Evolutionary conservation across 2,797 vertebrate genomes (phyloP).

Genomic region (Kryptopterus vitreolus): DNA sequence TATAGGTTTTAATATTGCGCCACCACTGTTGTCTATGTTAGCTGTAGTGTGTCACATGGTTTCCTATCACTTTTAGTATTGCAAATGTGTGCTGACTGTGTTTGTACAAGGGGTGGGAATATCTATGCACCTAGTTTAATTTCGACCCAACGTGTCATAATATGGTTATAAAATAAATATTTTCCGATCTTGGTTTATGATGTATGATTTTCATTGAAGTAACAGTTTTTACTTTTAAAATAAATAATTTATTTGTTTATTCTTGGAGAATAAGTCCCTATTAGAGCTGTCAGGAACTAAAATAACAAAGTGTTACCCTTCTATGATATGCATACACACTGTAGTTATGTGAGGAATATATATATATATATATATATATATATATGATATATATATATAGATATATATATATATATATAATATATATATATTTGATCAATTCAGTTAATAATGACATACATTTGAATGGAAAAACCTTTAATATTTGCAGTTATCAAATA

Average conservation of each 20-base stretch:
- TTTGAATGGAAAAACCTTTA: background rate
- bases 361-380: too few species aligned
- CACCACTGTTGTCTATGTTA: conserved; percentile 5
- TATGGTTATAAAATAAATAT: background rate
- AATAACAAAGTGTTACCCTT: background rate
- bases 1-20: background rate
- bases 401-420: too few species aligned
- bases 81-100: conserved; percentile 21
- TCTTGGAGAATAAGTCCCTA: background rate
- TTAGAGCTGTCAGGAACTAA: background rate
- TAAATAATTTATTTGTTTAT: background rate
- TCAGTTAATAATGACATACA: background rate
- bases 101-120: conserved; percentile 16
- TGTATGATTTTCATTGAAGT: background rate
- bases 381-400: too few species aligned
- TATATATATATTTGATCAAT: too few species aligned
- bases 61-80: background rate
- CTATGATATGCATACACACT: background rate
- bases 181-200: background rate
- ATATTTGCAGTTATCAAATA: background rate
- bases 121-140: conserved; percentile 2
- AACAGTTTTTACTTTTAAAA: background rate
- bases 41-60: conserved; percentile 19
- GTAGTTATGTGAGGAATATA: too few species aligned
- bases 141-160: background rate